Evolutionary conservation across 1,140 invertebrate species (phyloP).

Genomic region (Megalonaias nervosa): DNA sequence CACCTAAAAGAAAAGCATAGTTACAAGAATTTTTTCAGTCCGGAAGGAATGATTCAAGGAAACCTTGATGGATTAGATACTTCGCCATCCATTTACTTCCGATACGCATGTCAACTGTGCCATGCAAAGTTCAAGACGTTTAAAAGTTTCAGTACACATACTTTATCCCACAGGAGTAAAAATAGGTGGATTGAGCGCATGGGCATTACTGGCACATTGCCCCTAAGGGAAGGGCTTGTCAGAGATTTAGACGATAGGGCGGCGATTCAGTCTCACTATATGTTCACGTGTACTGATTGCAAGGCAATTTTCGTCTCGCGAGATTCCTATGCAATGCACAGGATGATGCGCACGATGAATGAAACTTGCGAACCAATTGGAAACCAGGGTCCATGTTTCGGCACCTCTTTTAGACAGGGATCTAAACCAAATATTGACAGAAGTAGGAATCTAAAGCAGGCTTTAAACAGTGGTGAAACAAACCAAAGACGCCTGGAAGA

Average conservation of each 20-base stretch:
- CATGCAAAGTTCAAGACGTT: conserved; percentile 35
- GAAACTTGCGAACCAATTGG: conserved; percentile 39
- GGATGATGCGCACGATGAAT: conserved; percentile 57
- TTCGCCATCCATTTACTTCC: conserved; percentile 21
- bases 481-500: conserved; percentile 26
- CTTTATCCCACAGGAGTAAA: conserved; percentile 18
- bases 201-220: conserved; percentile 20
- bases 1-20: conserved; percentile 19
- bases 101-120: conserved; percentile 26
- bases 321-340: conserved; percentile 60
- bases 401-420: not conserved
- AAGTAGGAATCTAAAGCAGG: not conserved
- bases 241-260: conserved; percentile 13
- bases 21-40: conserved; percentile 8
- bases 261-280: conserved; percentile 9
- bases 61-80: not conserved
- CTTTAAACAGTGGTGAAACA: not conserved
- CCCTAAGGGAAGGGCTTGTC: conserved; percentile 26
- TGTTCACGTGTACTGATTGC: conserved; percentile 56
- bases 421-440: not conserved
- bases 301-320: conserved; percentile 46
- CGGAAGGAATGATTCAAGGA: conserved; percentile 3
- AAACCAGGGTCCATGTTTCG: not conserved
- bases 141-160: conserved; percentile 23
- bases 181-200: not conserved